Evolutionary conservation across 2,888 invertebrate genomes (phyloP).

Genomic region (Diplazon laetatorius): DNA sequence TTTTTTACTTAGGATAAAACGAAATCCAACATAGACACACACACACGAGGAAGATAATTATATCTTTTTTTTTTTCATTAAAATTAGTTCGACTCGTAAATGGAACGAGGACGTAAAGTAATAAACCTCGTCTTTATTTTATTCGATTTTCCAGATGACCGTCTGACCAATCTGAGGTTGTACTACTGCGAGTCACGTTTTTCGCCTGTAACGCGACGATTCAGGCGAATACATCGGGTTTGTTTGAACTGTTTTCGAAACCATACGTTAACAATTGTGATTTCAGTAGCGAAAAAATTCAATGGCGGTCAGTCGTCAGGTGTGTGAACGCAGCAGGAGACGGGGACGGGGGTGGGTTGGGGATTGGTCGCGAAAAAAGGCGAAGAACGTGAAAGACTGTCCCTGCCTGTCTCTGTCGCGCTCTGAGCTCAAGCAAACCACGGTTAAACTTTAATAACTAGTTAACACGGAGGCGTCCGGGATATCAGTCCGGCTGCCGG

Average conservation of each 20-base stretch:
- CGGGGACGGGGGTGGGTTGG: not conserved
- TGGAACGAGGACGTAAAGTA: not conserved
- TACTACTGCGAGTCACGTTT: not conserved
- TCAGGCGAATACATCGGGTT: not conserved
- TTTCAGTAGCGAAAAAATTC: not conserved
- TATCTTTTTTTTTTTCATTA: too few relatives aligned
- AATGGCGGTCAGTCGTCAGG: slow-evolving; percentile 2
- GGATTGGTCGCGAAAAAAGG: slow-evolving; percentile 19
- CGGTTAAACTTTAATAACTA: slow-evolving; percentile 77
- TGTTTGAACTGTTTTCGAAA: not conserved
- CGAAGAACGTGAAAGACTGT: slow-evolving; percentile 26
- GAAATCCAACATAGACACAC: too few relatives aligned
- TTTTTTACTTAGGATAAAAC: too few relatives aligned
- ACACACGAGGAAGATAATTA: too few relatives aligned
- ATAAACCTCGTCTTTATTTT: not conserved
- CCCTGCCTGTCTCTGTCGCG: slow-evolving; percentile 59
- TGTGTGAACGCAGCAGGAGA: slow-evolving; percentile 14
- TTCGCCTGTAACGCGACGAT: not conserved
- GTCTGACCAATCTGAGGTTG: not conserved
- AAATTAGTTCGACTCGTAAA: slow-evolving; percentile 10
- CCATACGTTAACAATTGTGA: slow-evolving; percentile 21
- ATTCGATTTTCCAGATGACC: not conserved
- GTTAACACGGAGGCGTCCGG: slow-evolving; percentile 73
- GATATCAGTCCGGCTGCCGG: slow-evolving; percentile 72
- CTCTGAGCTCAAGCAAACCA: slow-evolving; percentile 72